A percentile compares a stretch with the other conserved stretches of the same genome.
phyloP scores from a whole-genome alignment of 1,140 invertebrate species.

The Eriosoma lanigerum region DNA sequence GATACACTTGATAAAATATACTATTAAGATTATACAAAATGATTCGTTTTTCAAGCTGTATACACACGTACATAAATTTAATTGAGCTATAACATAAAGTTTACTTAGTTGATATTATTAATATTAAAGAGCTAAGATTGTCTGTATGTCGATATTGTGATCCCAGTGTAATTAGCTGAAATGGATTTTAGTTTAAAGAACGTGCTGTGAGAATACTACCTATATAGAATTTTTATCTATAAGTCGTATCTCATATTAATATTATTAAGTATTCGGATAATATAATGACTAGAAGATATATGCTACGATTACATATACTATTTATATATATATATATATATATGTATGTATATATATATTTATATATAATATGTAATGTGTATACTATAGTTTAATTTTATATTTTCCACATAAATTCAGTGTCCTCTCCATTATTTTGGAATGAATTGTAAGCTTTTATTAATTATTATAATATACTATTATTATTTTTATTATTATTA shows the following conservation, averaged over 20 bases:
- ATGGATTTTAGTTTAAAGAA: constrained; percentile 37
- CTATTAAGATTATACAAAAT: constrained; percentile 38
- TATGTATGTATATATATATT: not conserved
- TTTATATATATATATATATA: too few species aligned
- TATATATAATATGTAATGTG: not conserved
- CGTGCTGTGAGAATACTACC: constrained; percentile 8
- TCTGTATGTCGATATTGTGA: constrained; percentile 47
- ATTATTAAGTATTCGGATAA: not conserved
- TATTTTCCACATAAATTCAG: not conserved
- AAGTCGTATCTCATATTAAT: not conserved
- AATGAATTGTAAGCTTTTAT: not conserved
- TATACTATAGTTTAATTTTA: not conserved
- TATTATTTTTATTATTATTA: constrained; percentile 1
- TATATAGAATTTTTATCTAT: not conserved
- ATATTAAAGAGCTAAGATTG: constrained; percentile 50
- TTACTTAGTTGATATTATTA: constrained; percentile 28
- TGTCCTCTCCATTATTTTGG: not conserved
- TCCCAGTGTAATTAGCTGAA: constrained; percentile 48
- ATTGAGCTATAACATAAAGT: constrained; percentile 44
- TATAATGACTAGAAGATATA: constrained; percentile 2
- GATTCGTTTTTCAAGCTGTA: constrained; percentile 23
- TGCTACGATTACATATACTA: too few species aligned
- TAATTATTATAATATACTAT: constrained; percentile 14
- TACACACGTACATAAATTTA: constrained; percentile 19
- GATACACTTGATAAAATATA: constrained; percentile 11